phyloP scores from a whole-genome alignment of 2,113 vertebrate species.

The Pygoscelis antarcticus region DNA sequence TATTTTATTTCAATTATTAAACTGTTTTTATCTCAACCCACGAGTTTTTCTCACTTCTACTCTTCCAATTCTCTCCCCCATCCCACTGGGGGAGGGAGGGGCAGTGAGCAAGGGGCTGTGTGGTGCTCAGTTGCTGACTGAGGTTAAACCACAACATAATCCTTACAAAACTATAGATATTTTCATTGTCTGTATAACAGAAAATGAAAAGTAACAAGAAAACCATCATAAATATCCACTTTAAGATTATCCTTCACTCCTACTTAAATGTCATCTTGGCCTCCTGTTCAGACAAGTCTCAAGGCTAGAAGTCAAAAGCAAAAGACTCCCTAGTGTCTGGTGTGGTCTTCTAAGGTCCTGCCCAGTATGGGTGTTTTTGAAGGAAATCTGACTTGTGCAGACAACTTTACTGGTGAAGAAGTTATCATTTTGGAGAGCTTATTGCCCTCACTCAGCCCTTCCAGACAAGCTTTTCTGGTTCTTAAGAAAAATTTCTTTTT shows the following conservation, averaged over 20 bases:
- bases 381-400: background rate
- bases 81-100: too few relatives aligned
- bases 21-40: too few relatives aligned
- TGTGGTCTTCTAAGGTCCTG: background rate
- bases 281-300: background rate
- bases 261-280: background rate
- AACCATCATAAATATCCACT: background rate
- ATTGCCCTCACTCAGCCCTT: background rate
- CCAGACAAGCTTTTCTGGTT: background rate
- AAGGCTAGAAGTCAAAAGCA: background rate
- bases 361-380: background rate
- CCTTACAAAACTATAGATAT: background rate
- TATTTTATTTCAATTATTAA: too few relatives aligned
- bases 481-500: background rate
- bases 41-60: too few relatives aligned
- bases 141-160: background rate
- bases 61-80: too few relatives aligned
- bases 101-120: too few relatives aligned
- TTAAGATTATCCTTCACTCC: background rate
- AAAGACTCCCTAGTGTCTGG: background rate
- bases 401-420: background rate
- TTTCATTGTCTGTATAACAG: background rate
- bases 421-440: background rate
- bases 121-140: too few relatives aligned
- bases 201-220: background rate